These are phyloP conservation scores for Drosophila lacicola DNA, from an alignment of 2,888 invertebrate species.

Conservation along the genomic window DNA sequence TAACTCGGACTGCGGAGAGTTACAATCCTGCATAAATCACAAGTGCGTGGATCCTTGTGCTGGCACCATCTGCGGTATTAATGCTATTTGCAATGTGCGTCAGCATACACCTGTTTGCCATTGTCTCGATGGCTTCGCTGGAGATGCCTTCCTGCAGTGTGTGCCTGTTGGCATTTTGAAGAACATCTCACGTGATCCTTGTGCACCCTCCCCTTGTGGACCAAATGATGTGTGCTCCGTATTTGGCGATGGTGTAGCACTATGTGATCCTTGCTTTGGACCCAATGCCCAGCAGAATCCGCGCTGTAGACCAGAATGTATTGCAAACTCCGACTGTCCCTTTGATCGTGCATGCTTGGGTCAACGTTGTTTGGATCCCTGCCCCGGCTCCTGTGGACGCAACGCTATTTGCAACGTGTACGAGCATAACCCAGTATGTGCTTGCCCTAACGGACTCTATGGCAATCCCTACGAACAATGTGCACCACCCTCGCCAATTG, in stretches of 20 bases:
- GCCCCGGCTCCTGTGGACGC: constrained; percentile 91
- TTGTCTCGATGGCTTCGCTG: constrained; percentile 91
- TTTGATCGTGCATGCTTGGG: constrained; percentile 91
- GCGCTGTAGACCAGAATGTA: constrained; percentile 92
- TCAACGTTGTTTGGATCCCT: constrained; percentile 91
- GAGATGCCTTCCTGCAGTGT: constrained; percentile 92
- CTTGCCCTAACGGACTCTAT: constrained; percentile 88
- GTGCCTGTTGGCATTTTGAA: constrained; percentile 86
- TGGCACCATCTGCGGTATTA: constrained; percentile 91
- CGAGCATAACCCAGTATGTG: constrained; percentile 90
- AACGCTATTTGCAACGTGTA: constrained; percentile 90
- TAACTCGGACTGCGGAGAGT: constrained; percentile 91
- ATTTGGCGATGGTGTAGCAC: constrained; percentile 90
- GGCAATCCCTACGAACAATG: constrained; percentile 93
- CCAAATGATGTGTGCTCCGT: constrained; percentile 89
- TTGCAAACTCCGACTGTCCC: constrained; percentile 92
- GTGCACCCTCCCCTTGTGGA: constrained; percentile 92
- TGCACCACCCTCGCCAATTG: constrained; percentile 86
- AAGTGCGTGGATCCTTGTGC: constrained; percentile 91
- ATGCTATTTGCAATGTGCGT: constrained; percentile 91
- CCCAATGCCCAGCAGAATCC: constrained; percentile 89
- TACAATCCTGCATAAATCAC: constrained; percentile 91
- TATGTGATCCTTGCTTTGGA: constrained; percentile 92
- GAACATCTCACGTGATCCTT: constrained; percentile 89
- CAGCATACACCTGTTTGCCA: constrained; percentile 94